Evolutionary conservation across 35 echinoderm and acorn worm species (phyloP), one percentile per base, ranked within the genome.

Genomic region (Chiridota heheva): DNA sequence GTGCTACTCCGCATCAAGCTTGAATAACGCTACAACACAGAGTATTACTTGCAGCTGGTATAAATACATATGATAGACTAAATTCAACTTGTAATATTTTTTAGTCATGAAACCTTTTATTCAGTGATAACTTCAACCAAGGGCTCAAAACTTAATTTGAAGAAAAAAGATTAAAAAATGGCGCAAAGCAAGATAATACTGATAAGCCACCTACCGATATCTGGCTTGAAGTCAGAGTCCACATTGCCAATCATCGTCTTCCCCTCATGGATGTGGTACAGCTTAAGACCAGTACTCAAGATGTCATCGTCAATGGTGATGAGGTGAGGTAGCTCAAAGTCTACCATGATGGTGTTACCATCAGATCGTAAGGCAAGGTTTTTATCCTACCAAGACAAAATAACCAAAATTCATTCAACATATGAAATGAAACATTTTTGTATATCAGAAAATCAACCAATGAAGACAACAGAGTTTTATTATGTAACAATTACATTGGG

Each of bases 191-290:
- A n/a, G n/a, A n/a, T n/a, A n/a, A n/a, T n/a, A n/a, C n/a, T n/a
- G n/a, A n/a, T n/a, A n/a, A n/a, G n/a, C n/a, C 17, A 66, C 88
- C 91, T 55, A 91, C 95, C 81, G 35, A 92, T 91, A 65, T 98
- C 95, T 83, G 80, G 86, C 7, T 87, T 91, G 6, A 82, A 38
- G 27, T 88, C 85, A 60, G 95, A 88, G 86, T 92, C 86, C 51
- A 87, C 78, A 33, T 91, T 85, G 15, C 95, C 95, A 36, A 98
- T 83, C 35, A 81, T 68, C 7, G 89, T 98, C 29, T 76, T 81
- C n/a, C 95, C 95, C 67, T 98, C 95, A 59, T 93, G 63, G 2
- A 98, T 84, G 49, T 91, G 95, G 53, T 98, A 98, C 28, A 98
- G 86, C 65, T 92, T 91, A 2, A 98, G 89, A 2, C 95, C 95